Percentiles rank a stretch among this genome's conserved stretches.
Evolutionary conservation across 2,113 vertebrate species (phyloP).

Genomic region (Bufo gargarizans): DNA sequence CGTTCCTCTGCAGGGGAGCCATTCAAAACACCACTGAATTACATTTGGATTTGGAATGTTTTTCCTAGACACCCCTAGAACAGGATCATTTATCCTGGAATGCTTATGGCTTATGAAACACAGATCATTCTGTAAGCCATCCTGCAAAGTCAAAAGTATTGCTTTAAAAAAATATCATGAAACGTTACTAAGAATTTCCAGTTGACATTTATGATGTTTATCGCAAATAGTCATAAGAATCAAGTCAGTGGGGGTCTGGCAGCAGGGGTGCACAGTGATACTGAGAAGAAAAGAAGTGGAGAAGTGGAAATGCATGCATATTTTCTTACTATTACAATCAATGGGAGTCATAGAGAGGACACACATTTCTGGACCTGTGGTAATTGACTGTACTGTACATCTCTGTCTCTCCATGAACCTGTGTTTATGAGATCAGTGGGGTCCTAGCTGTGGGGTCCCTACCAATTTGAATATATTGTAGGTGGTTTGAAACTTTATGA

Average conservation of each 20-base stretch:
- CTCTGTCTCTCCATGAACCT: no score
- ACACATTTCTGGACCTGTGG: no score
- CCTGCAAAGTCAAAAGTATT: neutral
- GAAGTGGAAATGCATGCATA: no score
- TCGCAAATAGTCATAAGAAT: neutral
- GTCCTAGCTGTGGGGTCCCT: no score
- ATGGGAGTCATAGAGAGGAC: no score
- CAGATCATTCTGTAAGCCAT: neutral
- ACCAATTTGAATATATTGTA: no score
- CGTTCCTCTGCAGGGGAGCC: slow-evolving; percentile 49
- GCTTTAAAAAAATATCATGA: neutral
- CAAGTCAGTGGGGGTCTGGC: neutral
- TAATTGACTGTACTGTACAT: no score
- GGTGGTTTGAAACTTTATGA: no score
- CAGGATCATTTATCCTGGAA: slow-evolving; percentile 44
- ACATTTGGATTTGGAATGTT: slow-evolving; percentile 37
- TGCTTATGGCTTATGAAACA: neutral
- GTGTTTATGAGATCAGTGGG: no score
- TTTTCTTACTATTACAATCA: no score
- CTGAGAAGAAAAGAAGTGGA: neutral
- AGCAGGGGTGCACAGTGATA: neutral
- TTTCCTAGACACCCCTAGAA: slow-evolving; percentile 35
- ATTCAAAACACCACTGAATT: slow-evolving; percentile 46
- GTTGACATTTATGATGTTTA: neutral
- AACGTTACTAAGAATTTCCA: neutral